Evolutionary conservation across 2,797 vertebrate species (phyloP).

Genomic region (Melanotaenia nigrans): DNA sequence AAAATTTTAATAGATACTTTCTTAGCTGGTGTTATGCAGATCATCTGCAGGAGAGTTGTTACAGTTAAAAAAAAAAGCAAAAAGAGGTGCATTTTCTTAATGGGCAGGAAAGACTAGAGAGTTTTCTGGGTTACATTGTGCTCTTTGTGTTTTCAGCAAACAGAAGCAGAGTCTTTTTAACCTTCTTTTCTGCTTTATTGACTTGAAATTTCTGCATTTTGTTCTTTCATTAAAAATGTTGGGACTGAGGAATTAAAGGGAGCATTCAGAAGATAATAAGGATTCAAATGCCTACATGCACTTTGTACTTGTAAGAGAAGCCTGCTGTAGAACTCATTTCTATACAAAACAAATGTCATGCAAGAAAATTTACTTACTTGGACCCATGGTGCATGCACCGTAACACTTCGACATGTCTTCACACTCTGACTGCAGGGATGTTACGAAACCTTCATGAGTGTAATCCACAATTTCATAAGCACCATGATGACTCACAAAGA

Average conservation of each 20-base stretch:
- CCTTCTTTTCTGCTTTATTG: slow-evolving; percentile 39
- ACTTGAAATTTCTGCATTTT: slow-evolving; percentile 50
- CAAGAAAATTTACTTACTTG: neutral
- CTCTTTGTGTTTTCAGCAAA: slow-evolving; percentile 48
- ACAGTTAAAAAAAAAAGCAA: slow-evolving; percentile 45
- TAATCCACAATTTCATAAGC: slow-evolving; percentile 39
- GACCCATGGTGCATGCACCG: neutral
- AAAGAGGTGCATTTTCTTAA: slow-evolving; percentile 39
- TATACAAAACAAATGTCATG: slow-evolving; percentile 18
- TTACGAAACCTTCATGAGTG: slow-evolving; percentile 38
- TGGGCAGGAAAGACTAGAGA: slow-evolving; percentile 37
- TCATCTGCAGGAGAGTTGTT: slow-evolving; percentile 12
- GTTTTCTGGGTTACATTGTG: slow-evolving; percentile 61
- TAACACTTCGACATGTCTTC: neutral
- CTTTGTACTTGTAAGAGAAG: slow-evolving; percentile 10
- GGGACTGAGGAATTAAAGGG: slow-evolving; percentile 12
- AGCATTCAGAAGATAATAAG: slow-evolving; percentile 24
- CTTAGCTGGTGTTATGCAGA: slow-evolving; percentile 39
- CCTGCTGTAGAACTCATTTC: slow-evolving; percentile 9
- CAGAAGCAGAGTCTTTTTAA: slow-evolving; percentile 38
- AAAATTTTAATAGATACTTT: slow-evolving; percentile 48
- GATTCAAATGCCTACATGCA: slow-evolving; percentile 14
- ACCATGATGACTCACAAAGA: slow-evolving; percentile 53
- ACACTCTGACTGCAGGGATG: slow-evolving; percentile 15
- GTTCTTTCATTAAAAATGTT: slow-evolving; percentile 56